Conservation (phyloP, 2,797 vertebrate genomes). For the Sebastes ruberrimus region DNA sequence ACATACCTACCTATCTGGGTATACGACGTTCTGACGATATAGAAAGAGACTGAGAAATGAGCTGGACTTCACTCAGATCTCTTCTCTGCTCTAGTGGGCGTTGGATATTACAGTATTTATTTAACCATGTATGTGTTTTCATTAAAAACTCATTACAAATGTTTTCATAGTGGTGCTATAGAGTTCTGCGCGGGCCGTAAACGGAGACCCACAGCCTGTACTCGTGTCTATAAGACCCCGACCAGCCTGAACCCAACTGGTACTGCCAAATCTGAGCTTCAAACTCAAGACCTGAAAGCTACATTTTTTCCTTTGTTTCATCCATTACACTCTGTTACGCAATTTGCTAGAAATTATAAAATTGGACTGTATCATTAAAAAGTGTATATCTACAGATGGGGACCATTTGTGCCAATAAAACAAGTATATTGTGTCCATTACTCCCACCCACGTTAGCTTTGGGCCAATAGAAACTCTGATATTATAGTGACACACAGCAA, state of each 20-base stretch:
- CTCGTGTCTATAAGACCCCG: background rate
- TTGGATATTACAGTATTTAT: background rate
- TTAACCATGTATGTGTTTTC: background rate
- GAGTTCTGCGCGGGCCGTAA: background rate
- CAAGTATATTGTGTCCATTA: too few species aligned
- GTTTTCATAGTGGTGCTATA: background rate
- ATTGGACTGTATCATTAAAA: background rate
- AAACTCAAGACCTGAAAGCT: background rate
- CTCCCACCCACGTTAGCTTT: too few species aligned
- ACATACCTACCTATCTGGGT: slow-evolving; percentile 54
- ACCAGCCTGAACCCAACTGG: background rate
- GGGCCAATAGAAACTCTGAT: background rate
- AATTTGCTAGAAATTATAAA: background rate
- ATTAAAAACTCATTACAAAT: background rate
- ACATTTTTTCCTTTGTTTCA: background rate
- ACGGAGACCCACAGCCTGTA: background rate
- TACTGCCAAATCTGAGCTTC: background rate
- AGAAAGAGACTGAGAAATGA: background rate
- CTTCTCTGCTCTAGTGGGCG: background rate
- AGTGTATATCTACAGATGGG: background rate
- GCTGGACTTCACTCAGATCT: background rate
- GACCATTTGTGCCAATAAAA: too few species aligned
- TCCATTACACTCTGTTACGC: background rate
- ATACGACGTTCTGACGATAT: background rate
- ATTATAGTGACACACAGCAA: too few species aligned